A percentile compares a stretch with the other conserved stretches of the same genome.
These are phyloP conservation scores for Drosophila pullipes DNA, from an alignment of 2,888 invertebrate species.

Conservation along the genomic window DNA sequence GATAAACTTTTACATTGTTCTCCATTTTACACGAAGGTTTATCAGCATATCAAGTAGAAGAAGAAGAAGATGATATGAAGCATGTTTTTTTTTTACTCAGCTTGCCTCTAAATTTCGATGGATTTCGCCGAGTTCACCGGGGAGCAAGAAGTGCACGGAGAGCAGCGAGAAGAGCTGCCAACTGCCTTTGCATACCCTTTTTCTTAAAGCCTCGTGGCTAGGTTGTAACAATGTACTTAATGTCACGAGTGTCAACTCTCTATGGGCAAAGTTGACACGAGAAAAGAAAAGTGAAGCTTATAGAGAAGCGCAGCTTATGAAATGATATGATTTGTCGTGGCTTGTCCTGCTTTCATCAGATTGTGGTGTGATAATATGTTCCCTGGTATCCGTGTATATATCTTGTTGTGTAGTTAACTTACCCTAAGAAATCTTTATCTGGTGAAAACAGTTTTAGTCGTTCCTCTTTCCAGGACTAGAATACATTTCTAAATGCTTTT, in stretches of 20 bases:
- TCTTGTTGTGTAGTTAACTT: neutral
- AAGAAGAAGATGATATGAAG: neutral
- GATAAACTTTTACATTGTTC: conserved; percentile 27
- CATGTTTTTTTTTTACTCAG: conserved; percentile 4
- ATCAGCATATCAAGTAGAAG: conserved; percentile 12
- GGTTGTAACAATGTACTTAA: conserved; percentile 9
- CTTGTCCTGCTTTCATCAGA: neutral
- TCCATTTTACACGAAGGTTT: conserved; percentile 13
- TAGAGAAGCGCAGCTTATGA: neutral
- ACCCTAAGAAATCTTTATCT: neutral
- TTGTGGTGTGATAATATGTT: neutral
- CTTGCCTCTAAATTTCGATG: neutral
- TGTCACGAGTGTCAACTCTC: conserved; percentile 8
- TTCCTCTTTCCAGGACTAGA: neutral
- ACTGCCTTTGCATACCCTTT: neutral
- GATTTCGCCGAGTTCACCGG: neutral
- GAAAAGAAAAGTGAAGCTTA: neutral
- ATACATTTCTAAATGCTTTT: neutral
- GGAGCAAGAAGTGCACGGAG: neutral
- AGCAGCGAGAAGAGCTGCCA: neutral
- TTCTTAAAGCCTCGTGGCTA: neutral
- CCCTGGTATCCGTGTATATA: neutral
- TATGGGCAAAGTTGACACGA: conserved; percentile 5
- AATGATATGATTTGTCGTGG: neutral
- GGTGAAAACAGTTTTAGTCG: neutral